These are phyloP conservation scores for Lampropteryx suffumata DNA, from an alignment of 2,888 invertebrate genomes.

Conservation along the genomic window DNA sequence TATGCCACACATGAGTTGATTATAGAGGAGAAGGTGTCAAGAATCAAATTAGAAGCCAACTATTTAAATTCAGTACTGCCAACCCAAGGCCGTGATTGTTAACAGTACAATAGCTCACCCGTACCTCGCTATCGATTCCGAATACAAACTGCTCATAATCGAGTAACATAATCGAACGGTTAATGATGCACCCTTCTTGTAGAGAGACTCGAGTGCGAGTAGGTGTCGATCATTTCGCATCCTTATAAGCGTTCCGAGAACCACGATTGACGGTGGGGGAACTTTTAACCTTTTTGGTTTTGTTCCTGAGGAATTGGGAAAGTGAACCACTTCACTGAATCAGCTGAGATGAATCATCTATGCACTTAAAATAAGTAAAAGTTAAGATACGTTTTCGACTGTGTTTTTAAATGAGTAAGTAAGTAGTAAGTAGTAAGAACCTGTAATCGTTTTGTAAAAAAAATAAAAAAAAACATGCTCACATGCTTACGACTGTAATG, in stretches of 20 bases:
- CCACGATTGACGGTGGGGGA: background rate
- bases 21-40: no score
- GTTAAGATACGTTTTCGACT: no score
- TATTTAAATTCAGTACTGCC: slow-evolving; percentile 31
- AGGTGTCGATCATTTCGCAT: slow-evolving; percentile 42
- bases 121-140: slow-evolving; percentile 38
- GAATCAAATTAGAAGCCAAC: slow-evolving; percentile 8
- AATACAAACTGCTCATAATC: slow-evolving; percentile 56
- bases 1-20: no score
- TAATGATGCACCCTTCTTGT: slow-evolving; percentile 48
- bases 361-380: background rate
- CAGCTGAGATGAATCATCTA: slow-evolving; percentile 16
- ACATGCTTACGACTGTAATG: no score
- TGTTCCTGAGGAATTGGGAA: slow-evolving; percentile 6
- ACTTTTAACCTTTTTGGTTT: slow-evolving; percentile 28
- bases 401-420: background rate
- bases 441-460: no score
- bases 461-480: no score
- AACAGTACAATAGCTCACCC: slow-evolving; percentile 43
- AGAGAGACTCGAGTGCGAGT: slow-evolving; percentile 29
- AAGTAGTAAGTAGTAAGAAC: no score
- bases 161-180: slow-evolving; percentile 27
- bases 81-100: slow-evolving; percentile 45
- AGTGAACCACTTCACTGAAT: slow-evolving; percentile 13
- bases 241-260: slow-evolving; percentile 52